Evolutionary conservation across 1,140 invertebrate genomes (phyloP).

Genomic region (Brachionus sp.): DNA sequence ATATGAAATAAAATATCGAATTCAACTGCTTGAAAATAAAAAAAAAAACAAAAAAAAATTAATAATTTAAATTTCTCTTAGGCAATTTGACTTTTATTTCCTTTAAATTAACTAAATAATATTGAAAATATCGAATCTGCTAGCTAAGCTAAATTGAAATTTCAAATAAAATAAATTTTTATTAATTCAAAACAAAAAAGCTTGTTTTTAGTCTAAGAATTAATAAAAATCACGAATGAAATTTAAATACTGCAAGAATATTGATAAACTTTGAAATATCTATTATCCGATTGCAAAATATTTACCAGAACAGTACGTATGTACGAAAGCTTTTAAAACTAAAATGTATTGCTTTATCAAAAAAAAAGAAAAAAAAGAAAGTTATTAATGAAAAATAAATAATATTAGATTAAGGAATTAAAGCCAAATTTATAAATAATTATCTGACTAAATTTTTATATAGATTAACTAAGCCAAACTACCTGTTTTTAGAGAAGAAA

Average conservation of each 20-base stretch:
- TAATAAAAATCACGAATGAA: too few relatives aligned
- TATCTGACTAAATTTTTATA: neutral
- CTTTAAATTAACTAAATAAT: neutral
- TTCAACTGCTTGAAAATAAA: neutral
- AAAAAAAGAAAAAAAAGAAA: neutral
- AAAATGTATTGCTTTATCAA: neutral
- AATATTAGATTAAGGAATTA: neutral
- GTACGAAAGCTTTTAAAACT: neutral
- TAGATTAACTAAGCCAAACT: neutral
- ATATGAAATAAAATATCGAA: neutral
- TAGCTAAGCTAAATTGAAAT: too few relatives aligned
- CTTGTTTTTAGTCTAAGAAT: too few relatives aligned
- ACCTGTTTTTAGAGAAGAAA: neutral
- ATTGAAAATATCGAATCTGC: too few relatives aligned
- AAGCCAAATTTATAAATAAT: neutral
- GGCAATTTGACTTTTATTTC: neutral
- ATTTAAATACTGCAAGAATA: neutral
- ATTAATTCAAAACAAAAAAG: too few relatives aligned
- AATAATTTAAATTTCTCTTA: neutral
- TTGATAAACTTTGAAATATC: neutral
- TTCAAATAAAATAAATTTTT: too few relatives aligned
- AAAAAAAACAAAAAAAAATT: neutral
- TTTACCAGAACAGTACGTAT: neutral
- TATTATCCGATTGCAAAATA: neutral
- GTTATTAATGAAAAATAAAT: constrained; percentile 7